These are phyloP conservation scores for Coronaproctus castanopsis DNA, from an alignment of 2,888 invertebrate genomes.

Conservation along the genomic window DNA sequence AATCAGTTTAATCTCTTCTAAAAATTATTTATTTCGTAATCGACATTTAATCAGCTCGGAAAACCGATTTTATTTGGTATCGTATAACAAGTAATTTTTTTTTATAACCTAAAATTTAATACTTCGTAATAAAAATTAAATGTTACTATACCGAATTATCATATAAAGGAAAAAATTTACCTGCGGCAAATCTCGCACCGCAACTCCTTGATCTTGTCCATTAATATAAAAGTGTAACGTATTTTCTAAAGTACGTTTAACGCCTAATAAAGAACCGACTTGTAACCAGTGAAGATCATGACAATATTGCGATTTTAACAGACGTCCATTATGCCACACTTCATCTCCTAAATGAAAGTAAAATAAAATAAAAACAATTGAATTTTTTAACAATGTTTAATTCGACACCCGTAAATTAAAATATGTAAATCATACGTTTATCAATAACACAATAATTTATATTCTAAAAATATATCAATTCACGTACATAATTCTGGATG, in stretches of 20 bases:
- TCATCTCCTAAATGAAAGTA: conserved; percentile 51
- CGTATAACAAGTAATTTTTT: no score
- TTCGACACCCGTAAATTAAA: no score
- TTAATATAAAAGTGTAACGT: conserved; percentile 55
- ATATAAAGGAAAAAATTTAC: no score
- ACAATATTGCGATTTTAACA: conserved; percentile 45
- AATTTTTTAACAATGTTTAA: no score
- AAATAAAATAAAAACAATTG: no score
- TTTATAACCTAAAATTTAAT: no score
- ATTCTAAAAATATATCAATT: neutral
- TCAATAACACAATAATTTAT: neutral
- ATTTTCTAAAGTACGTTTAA: conserved; percentile 48
- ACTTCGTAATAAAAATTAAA: no score
- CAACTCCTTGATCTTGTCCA: conserved; percentile 56
- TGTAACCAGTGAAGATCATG: conserved; percentile 62
- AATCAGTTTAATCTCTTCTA: no score
- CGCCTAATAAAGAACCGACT: conserved; percentile 53
- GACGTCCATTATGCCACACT: conserved; percentile 42
- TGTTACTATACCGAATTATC: no score
- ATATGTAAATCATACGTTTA: conserved; percentile 19
- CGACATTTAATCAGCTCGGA: no score
- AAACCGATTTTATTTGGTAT: no score
- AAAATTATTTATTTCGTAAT: no score
- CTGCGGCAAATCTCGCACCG: conserved; percentile 56
- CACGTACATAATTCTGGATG: neutral